Percentiles rank a stretch among this genome's conserved stretches.
Evolutionary conservation across 2,888 invertebrate genomes (phyloP).

Genomic region (Chirona hameri): DNA sequence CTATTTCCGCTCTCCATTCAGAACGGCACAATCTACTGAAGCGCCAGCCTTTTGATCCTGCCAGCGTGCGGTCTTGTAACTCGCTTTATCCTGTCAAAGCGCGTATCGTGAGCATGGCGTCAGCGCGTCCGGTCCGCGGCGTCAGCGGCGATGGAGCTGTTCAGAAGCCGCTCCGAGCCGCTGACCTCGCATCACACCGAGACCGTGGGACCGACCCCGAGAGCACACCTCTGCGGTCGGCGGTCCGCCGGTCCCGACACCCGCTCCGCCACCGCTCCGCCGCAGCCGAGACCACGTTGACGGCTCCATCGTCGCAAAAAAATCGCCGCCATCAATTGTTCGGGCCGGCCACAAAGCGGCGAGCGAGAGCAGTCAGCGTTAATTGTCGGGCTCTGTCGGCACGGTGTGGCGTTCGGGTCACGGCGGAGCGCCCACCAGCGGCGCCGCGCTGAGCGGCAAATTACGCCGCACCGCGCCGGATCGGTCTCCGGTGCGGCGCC

Average conservation of each 20-base stretch:
- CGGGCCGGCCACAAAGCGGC: not conserved
- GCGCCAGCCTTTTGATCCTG: too few species aligned
- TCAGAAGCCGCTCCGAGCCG: too few species aligned
- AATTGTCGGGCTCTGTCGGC: not conserved
- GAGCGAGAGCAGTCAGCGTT: not conserved
- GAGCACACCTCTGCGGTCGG: not conserved
- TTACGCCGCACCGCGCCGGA: not conserved
- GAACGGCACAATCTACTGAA: too few species aligned
- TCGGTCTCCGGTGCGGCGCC: not conserved
- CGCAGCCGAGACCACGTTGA: not conserved
- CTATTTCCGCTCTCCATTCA: too few species aligned
- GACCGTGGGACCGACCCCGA: not conserved
- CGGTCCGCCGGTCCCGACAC: not conserved
- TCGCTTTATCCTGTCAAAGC: too few species aligned
- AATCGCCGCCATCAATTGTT: not conserved
- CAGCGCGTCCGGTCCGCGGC: too few species aligned
- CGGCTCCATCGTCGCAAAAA: constrained; percentile 1
- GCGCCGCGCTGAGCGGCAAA: not conserved
- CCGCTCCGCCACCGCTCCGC: too few species aligned
- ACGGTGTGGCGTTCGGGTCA: not conserved
- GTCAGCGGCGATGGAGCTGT: too few species aligned
- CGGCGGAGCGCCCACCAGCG: not conserved
- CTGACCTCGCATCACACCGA: not conserved
- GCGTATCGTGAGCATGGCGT: too few species aligned
- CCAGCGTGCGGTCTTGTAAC: too few species aligned